Evolutionary conservation across 2,113 vertebrate species (phyloP).

Genomic region (Psophia crepitans): DNA sequence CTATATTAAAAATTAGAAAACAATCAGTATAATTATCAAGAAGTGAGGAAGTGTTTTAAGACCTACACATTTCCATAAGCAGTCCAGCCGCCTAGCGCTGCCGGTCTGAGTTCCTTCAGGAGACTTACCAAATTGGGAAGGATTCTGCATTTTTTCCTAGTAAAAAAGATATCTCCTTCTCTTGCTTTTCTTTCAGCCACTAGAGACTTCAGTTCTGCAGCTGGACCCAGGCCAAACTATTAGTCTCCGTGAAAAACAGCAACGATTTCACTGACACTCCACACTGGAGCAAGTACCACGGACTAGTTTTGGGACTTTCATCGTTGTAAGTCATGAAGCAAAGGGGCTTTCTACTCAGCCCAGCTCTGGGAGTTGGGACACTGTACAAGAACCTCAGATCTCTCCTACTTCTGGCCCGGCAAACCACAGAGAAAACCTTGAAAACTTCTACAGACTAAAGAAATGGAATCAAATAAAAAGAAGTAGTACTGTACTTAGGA

Average conservation of each 20-base stretch:
- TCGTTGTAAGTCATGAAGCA: neutral
- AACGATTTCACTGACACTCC: neutral
- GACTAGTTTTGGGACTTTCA: neutral
- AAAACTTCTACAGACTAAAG: neutral
- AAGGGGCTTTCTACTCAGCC: neutral
- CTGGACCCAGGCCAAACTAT: conserved; percentile 1
- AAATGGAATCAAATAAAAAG: neutral
- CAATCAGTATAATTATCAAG: neutral
- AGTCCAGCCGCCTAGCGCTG: neutral
- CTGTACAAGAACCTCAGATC: neutral
- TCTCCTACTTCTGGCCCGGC: neutral
- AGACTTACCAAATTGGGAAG: neutral
- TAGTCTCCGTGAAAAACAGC: neutral
- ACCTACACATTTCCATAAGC: neutral
- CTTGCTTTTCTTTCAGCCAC: neutral
- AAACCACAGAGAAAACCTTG: neutral
- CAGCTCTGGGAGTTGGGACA: neutral
- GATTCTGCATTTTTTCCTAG: neutral
- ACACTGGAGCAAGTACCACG: neutral
- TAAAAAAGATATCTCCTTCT: neutral
- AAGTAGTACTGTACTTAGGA: neutral
- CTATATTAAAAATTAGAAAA: neutral
- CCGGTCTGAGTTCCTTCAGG: neutral
- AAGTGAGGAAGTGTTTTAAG: neutral
- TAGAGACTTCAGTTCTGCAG: neutral